These are phyloP conservation scores for Otis tarda DNA, from an alignment of 2,113 vertebrate species.

Conservation along the genomic window DNA sequence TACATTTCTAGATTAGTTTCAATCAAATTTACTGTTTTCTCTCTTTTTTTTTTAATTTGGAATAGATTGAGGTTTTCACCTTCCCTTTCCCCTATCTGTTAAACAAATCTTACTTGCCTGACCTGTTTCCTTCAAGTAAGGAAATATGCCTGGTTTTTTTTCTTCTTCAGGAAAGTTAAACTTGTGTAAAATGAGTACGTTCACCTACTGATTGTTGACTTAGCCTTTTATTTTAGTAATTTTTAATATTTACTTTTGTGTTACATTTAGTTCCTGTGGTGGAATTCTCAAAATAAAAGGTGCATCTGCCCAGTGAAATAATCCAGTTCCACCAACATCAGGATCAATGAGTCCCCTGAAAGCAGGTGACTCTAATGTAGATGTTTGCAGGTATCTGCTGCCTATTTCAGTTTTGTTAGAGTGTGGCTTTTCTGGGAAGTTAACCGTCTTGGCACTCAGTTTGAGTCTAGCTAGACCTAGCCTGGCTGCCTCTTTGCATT, in stretches of 20 bases:
- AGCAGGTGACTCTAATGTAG: neutral
- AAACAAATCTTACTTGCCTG: neutral
- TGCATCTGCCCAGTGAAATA: neutral
- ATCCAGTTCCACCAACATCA: neutral
- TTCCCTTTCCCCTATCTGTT: neutral
- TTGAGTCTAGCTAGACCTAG: neutral
- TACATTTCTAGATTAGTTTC: neutral
- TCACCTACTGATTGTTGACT: neutral
- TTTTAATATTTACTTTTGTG: no score
- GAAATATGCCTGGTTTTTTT: neutral
- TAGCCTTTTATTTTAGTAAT: neutral
- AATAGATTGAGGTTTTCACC: neutral
- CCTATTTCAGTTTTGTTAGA: neutral
- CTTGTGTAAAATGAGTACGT: neutral
- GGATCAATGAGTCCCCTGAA: neutral
- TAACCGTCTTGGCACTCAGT: neutral
- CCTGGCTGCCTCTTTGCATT: neutral
- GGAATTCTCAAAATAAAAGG: neutral
- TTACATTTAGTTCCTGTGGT: neutral
- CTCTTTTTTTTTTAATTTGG: neutral
- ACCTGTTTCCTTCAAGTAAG: neutral
- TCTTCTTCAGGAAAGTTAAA: neutral
- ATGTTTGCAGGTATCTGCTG: neutral
- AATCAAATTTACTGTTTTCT: neutral
- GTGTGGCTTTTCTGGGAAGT: neutral